These are phyloP conservation scores for Sinosuthora webbiana DNA, from an alignment of 2,113 vertebrate genomes.

Conservation along the genomic window DNA sequence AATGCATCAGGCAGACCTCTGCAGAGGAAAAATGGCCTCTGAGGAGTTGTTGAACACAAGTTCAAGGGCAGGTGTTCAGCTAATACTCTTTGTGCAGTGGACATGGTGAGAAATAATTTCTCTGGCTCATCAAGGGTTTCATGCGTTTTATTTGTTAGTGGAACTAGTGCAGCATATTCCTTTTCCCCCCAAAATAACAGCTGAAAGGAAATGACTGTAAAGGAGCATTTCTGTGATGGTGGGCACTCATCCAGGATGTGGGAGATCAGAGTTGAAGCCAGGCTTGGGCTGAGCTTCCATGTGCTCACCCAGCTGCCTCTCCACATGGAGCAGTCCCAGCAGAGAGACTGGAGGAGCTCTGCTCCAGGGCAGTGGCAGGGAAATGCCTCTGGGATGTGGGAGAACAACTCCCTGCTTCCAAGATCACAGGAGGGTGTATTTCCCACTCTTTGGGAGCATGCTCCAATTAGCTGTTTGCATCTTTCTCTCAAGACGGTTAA, in stretches of 20 bases:
- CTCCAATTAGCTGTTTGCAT: background rate
- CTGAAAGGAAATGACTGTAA: background rate
- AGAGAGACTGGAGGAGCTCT: background rate
- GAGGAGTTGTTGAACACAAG: background rate
- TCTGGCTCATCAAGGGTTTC: background rate
- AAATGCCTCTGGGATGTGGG: background rate
- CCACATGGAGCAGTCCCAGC: background rate
- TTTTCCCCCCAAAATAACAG: background rate
- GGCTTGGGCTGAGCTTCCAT: background rate
- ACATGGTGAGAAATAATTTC: background rate
- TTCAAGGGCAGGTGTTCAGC: background rate
- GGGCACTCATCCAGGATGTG: background rate
- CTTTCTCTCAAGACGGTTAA: background rate
- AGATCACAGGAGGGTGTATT: background rate
- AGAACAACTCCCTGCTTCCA: background rate
- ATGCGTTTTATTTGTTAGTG: background rate
- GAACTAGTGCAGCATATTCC: background rate
- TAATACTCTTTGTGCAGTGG: background rate
- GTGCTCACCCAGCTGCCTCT: background rate
- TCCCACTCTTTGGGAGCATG: rapidly evolving
- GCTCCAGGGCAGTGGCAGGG: background rate
- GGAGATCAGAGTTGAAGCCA: slow-evolving; percentile 21
- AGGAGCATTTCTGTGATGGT: background rate
- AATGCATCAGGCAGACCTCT: background rate
- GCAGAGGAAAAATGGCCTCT: background rate